phyloP scores from a whole-genome alignment of 2,888 invertebrate species.

The Congeria kusceri region DNA sequence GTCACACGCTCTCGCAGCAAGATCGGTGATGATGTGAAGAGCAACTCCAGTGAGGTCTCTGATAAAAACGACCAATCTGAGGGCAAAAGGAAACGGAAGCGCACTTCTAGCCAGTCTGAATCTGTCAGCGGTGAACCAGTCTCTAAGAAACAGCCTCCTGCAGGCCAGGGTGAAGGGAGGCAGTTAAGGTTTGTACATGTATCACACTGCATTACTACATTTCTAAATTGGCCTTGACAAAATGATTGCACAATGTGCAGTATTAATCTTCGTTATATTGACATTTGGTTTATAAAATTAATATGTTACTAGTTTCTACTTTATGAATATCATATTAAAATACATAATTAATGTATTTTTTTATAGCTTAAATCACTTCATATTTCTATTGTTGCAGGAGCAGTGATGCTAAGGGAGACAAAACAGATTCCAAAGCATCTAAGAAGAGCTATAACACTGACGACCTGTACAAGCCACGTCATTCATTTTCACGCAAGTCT shows the following conservation, averaged over 20 bases:
- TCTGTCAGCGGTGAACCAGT: constrained; percentile 38
- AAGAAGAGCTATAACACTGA: constrained; percentile 89
- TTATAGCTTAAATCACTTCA: too few species aligned
- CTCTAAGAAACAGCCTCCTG: constrained; percentile 33
- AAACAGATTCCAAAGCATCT: constrained; percentile 29
- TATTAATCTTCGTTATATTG: background rate
- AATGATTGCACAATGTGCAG: too few species aligned
- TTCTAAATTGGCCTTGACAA: too few species aligned
- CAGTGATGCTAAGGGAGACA: constrained; percentile 18
- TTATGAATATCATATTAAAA: too few species aligned
- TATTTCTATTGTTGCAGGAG: constrained; percentile 27
- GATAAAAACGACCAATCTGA: constrained; percentile 18
- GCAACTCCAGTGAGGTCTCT: constrained; percentile 55
- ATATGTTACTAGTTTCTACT: too few species aligned
- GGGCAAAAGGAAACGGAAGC: constrained; percentile 45
- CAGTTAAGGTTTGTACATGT: constrained; percentile 50
- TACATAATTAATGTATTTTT: too few species aligned
- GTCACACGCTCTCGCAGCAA: constrained; percentile 61
- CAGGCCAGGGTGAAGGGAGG: constrained; percentile 41
- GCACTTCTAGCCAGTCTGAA: constrained; percentile 50
- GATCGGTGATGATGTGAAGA: constrained; percentile 57
- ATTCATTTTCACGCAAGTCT: constrained; percentile 55
- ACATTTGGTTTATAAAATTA: too few species aligned
- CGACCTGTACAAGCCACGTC: constrained; percentile 90
- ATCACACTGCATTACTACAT: too few species aligned